Conservation (phyloP, 1,140 invertebrate species). For the Thrips palmi region DNA sequence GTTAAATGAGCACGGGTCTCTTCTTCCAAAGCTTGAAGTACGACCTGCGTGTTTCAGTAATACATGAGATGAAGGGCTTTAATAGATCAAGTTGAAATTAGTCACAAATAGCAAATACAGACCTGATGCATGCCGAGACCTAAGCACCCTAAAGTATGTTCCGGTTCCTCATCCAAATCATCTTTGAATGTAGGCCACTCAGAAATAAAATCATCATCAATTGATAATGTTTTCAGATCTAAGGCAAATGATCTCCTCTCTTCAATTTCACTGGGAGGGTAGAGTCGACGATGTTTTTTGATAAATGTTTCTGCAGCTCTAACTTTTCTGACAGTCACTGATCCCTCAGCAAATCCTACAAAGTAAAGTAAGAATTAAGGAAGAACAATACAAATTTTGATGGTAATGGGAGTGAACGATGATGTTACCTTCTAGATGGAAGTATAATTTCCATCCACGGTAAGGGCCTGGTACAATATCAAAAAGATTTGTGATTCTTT, state of each 20-base stretch:
- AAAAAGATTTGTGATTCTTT: no score
- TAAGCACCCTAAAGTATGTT: slow-evolving; percentile 39
- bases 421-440: slow-evolving; percentile 37
- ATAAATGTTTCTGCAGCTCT: slow-evolving; percentile 33
- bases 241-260: slow-evolving; percentile 37
- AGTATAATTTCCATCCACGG: slow-evolving; percentile 47
- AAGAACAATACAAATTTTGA: no score
- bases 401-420: slow-evolving; percentile 8
- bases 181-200: slow-evolving; percentile 39
- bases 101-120: slow-evolving; percentile 8
- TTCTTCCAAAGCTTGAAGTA: slow-evolving; percentile 25
- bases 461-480: slow-evolving; percentile 23
- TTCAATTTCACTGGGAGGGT: slow-evolving; percentile 38
- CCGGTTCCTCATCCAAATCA: slow-evolving; percentile 43
- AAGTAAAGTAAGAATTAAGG: slow-evolving; percentile 14
- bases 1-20: slow-evolving; percentile 22
- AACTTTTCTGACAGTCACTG: slow-evolving; percentile 28
- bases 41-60: slow-evolving; percentile 21
- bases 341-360: slow-evolving; percentile 30
- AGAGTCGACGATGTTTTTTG: slow-evolving; percentile 27
- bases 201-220: slow-evolving; percentile 34
- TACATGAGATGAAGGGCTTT: not conserved
- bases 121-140: slow-evolving; percentile 56
- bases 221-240: slow-evolving; percentile 39
- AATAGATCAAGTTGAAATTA: not conserved